Evolutionary conservation across 2,113 vertebrate genomes (phyloP).

Genomic region (Pluvialis apricaria): DNA sequence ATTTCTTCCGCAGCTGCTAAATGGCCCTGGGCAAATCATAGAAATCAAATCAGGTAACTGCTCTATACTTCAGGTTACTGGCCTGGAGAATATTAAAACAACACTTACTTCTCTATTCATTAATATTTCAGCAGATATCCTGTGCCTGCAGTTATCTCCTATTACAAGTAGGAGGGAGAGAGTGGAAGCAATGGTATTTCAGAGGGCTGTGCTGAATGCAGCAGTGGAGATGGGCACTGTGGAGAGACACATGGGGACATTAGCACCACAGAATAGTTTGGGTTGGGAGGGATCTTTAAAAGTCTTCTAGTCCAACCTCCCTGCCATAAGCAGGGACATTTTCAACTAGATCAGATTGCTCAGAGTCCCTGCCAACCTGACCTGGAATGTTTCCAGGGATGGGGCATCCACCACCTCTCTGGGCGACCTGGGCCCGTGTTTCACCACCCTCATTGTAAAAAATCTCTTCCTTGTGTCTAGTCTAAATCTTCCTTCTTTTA

Average conservation of each 20-base stretch:
- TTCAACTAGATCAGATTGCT: neutral
- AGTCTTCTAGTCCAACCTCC: neutral
- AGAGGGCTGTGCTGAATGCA: neutral
- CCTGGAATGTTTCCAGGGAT: neutral
- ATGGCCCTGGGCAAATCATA: neutral
- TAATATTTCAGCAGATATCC: conserved; percentile 23
- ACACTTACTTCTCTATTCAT: conserved; percentile 18
- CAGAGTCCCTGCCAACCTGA: neutral
- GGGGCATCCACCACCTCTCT: neutral
- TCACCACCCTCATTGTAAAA: neutral
- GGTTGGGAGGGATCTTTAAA: neutral
- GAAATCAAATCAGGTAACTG: conserved; percentile 1
- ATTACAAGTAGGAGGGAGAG: neutral
- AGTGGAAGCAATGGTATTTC: neutral
- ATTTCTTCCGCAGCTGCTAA: neutral
- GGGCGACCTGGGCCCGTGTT: neutral
- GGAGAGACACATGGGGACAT: accelerated
- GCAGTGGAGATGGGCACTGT: neutral
- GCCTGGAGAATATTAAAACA: conserved; percentile 48
- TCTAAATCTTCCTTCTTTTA: neutral
- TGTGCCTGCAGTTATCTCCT: neutral
- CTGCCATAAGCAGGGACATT: neutral
- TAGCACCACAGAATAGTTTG: neutral
- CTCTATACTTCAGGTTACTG: neutral
- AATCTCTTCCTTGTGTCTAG: neutral